phyloP scores from a whole-genome alignment of 2,113 vertebrate genomes.

The Cheilinus undulatus region DNA sequence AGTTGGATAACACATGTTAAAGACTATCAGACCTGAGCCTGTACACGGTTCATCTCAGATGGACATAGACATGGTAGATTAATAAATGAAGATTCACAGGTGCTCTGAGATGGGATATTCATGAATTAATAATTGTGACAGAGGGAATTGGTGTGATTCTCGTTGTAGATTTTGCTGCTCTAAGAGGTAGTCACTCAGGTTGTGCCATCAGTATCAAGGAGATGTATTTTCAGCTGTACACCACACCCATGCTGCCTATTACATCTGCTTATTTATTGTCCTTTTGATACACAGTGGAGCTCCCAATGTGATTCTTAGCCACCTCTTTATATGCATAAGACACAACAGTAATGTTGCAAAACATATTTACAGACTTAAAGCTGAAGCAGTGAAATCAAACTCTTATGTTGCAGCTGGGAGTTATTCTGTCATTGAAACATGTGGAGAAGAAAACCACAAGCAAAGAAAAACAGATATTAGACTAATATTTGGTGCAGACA shows the following conservation, averaged over 20 bases:
- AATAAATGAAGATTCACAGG: neutral
- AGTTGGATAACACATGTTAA: constrained; percentile 25
- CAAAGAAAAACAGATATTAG: too few relatives aligned
- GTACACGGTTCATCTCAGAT: neutral
- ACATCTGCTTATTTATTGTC: constrained; percentile 22
- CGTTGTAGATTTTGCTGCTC: neutral
- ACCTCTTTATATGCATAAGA: too few relatives aligned
- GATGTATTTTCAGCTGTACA: constrained; percentile 37
- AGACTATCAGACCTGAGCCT: constrained; percentile 5
- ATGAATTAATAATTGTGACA: neutral
- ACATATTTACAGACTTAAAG: too few relatives aligned
- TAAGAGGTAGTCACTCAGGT: constrained; percentile 1
- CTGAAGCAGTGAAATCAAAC: too few relatives aligned
- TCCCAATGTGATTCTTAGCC: constrained; percentile 9
- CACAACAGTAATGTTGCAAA: too few relatives aligned
- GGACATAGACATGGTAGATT: neutral
- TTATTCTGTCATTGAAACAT: too few relatives aligned
- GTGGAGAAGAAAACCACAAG: too few relatives aligned
- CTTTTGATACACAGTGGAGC: constrained; percentile 33
- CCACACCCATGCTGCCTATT: constrained; percentile 21
- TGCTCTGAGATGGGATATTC: neutral
- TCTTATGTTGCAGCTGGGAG: too few relatives aligned
- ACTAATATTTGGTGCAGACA: too few relatives aligned
- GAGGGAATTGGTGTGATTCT: neutral
- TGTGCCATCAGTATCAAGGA: constrained; percentile 6